Evolutionary conservation across 2,888 invertebrate species (phyloP).

Genomic region (Cataglyphis rosenhaueri): DNA sequence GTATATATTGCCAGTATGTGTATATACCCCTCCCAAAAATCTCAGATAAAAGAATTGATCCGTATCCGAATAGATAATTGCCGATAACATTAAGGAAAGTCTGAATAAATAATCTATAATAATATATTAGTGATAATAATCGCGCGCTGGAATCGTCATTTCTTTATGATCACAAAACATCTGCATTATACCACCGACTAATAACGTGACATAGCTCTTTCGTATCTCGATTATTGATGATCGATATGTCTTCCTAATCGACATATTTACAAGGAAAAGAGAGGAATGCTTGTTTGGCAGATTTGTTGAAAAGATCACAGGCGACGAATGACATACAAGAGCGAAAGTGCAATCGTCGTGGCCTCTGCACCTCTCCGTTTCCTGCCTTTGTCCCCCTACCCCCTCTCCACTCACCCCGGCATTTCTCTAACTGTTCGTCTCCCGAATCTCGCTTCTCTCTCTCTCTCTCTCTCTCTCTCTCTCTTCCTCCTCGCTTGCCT

Average conservation of each 20-base stretch:
- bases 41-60: slow-evolving; percentile 43
- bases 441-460: slow-evolving; percentile 43
- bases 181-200: background rate
- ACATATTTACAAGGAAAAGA: slow-evolving; percentile 16
- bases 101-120: slow-evolving; percentile 15
- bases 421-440: slow-evolving; percentile 41
- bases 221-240: slow-evolving; percentile 18
- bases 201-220: background rate
- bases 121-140: slow-evolving; percentile 8
- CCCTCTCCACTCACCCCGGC: slow-evolving; percentile 10
- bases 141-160: background rate
- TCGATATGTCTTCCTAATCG: slow-evolving; percentile 32
- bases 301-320: slow-evolving; percentile 57
- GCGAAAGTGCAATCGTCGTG: slow-evolving; percentile 68
- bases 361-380: slow-evolving; percentile 22
- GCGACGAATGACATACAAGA: slow-evolving; percentile 61
- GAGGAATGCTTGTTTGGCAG: slow-evolving; percentile 57
- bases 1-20: slow-evolving; percentile 31
- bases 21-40: slow-evolving; percentile 36
- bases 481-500: slow-evolving; percentile 34
- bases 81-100: slow-evolving; percentile 48
- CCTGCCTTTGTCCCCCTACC: slow-evolving; percentile 28
- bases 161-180: background rate
- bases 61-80: slow-evolving; percentile 52
- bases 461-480: slow-evolving; percentile 11